A percentile compares a stretch with the other conserved stretches of the same genome.
These are phyloP conservation scores for Ptilodon capucinus DNA, from an alignment of 2,888 invertebrate species.

Conservation along the genomic window DNA sequence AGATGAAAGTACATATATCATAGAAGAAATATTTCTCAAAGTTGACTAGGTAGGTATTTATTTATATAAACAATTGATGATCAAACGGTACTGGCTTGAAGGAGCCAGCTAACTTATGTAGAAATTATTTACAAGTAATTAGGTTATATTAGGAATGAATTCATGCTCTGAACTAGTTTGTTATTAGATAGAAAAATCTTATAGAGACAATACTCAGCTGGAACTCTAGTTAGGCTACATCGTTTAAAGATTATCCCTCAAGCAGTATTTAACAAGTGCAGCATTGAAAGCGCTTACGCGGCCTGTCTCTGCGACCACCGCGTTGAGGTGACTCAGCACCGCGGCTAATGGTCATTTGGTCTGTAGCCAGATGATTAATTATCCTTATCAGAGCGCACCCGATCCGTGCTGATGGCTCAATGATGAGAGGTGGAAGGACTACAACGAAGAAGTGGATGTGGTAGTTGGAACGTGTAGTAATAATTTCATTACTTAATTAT, in stretches of 20 bases:
- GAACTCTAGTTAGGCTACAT: neutral
- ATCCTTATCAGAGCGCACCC: constrained; percentile 66
- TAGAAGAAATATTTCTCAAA: too few relatives aligned
- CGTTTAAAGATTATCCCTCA: constrained; percentile 5
- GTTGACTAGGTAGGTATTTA: too few relatives aligned
- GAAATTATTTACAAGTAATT: too few relatives aligned
- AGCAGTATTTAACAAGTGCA: constrained; percentile 40
- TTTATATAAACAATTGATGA: too few relatives aligned
- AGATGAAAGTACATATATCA: constrained; percentile 39
- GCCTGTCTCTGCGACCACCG: constrained; percentile 54
- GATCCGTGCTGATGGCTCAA: constrained; percentile 65
- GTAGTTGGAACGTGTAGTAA: constrained; percentile 1
- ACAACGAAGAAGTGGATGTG: constrained; percentile 26
- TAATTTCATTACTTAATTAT: neutral
- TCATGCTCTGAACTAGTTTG: too few relatives aligned
- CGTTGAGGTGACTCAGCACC: constrained; percentile 67
- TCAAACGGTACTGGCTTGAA: too few relatives aligned
- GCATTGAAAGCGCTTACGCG: constrained; percentile 45
- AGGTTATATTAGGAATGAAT: too few relatives aligned
- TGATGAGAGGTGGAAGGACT: constrained; percentile 61
- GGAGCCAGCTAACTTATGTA: too few relatives aligned
- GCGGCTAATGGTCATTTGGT: constrained; percentile 72
- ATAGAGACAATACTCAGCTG: neutral
- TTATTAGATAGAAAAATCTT: too few relatives aligned
- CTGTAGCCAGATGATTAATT: constrained; percentile 67